Base-by-base conservation (phyloP, 2,888 invertebrate genomes). In the Caenorhabditis virilis region DNA sequence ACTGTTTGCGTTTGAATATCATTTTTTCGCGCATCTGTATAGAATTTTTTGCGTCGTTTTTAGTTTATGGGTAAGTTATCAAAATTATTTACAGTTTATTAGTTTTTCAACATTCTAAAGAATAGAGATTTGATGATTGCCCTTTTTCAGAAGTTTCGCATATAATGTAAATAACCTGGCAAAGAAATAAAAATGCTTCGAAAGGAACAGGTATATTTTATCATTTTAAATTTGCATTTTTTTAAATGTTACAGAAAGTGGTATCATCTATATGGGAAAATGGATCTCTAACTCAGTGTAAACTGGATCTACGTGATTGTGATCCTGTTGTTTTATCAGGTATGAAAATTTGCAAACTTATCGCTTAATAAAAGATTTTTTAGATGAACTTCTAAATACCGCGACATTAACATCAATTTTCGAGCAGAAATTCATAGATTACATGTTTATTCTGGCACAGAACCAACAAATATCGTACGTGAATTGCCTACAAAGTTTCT, bases 171-270 rank as follows among this genome's bases (percentile, higher is more conserved):
- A n/a, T n/a, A n/a, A n/a, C n/a, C n/a, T n/a, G n/a, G n/a, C 30
- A 30, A 9, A 30, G 13, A 30, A 30, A 9, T 9, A 30, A 30
- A 30, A 30, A 42, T 42, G 42, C 7, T 42, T 4, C n/a, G 23
- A 6, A 23, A 42, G 7, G 42, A 42, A 23, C 42, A 42, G 23
- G 42, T 42, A 39, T 39, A 30, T 9, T 30, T 30, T 30, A 6
- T 13, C 30, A 30, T 9, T 9, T 9, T 30, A 30, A 30, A 9
- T 30, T 30, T 30, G 6, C 30, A 30, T 9, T 9, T 30, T n/a
- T 30, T 30, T 30, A 30, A 30, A 30, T 30, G 6, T 30, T 30
- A 30, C 30, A 30, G 30, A 30, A 30, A 30, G 30, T 30, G 6
- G 30, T 30, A 30, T 30, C 30, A 9, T 30, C 6, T 30, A 6